phyloP scores from a whole-genome alignment of 2,888 invertebrate species.

The Clistopyga incitator region DNA sequence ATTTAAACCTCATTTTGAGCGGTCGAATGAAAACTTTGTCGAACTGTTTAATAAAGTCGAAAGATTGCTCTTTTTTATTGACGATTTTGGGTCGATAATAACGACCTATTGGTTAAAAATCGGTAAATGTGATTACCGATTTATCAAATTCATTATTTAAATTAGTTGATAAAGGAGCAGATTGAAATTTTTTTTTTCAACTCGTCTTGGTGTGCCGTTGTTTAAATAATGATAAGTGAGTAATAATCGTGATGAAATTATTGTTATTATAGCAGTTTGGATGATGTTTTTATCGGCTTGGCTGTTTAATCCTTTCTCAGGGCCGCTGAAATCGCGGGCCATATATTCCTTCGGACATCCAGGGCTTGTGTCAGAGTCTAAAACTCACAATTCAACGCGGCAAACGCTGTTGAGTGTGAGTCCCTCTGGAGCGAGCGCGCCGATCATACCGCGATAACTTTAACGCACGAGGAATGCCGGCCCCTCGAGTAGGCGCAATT shows the following conservation, averaged over 20 bases:
- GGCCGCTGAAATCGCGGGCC: slow-evolving; percentile 52
- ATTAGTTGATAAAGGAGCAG: too few species aligned
- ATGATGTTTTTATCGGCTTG: slow-evolving; percentile 22
- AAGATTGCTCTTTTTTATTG: too few species aligned
- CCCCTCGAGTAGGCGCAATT: slow-evolving; percentile 75
- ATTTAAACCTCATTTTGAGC: too few species aligned
- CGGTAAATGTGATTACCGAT: too few species aligned
- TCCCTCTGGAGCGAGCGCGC: slow-evolving; percentile 58
- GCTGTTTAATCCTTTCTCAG: slow-evolving; percentile 63
- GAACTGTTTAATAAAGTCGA: too few species aligned
- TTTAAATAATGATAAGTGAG: slow-evolving; percentile 21
- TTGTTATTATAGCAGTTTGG: not conserved
- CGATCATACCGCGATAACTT: slow-evolving; percentile 77
- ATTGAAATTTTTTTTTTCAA: too few species aligned
- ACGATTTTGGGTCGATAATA: too few species aligned
- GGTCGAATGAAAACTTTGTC: too few species aligned
- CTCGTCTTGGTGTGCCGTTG: not conserved
- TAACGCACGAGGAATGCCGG: slow-evolving; percentile 76
- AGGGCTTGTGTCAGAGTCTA: slow-evolving; percentile 35
- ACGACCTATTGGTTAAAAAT: too few species aligned
- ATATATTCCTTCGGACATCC: slow-evolving; percentile 65
- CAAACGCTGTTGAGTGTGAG: slow-evolving; percentile 16
- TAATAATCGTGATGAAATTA: not conserved
- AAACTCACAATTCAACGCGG: slow-evolving; percentile 24
- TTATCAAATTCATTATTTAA: too few species aligned